phyloP scores from a whole-genome alignment of 2,113 vertebrate genomes.

The Plotosus lineatus region DNA sequence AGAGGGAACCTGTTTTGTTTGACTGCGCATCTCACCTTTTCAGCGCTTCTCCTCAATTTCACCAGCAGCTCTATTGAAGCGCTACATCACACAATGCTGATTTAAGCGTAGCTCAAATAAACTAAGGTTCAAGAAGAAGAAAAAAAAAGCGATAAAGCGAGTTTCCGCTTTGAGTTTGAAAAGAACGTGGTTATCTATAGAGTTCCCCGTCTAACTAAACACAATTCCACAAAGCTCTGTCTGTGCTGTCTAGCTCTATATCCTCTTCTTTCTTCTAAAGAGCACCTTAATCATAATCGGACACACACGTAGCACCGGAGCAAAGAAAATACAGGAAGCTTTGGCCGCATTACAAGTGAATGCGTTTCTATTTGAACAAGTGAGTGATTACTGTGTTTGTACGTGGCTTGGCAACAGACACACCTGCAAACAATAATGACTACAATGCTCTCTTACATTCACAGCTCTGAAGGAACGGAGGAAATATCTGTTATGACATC shows the following conservation, averaged over 20 bases:
- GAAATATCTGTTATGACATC: constrained; percentile 63
- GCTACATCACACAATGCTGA: constrained; percentile 38
- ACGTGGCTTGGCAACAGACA: constrained; percentile 65
- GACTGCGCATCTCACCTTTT: constrained; percentile 47
- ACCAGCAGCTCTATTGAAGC: constrained; percentile 51
- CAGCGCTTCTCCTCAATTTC: constrained; percentile 22
- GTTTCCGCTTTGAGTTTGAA: constrained; percentile 51
- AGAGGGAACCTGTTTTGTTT: constrained; percentile 56
- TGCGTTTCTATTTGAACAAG: constrained; percentile 58
- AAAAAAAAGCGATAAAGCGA: constrained; percentile 40
- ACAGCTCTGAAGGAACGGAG: constrained; percentile 62
- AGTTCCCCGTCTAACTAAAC: constrained; percentile 60
- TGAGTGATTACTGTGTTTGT: constrained; percentile 69
- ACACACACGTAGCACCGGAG: constrained; percentile 46
- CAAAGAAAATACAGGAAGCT: constrained; percentile 61
- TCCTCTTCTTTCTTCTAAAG: constrained; percentile 53
- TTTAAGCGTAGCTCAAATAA: constrained; percentile 43
- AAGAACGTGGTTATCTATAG: constrained; percentile 47
- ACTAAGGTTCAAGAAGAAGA: constrained; percentile 31
- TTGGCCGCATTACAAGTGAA: constrained; percentile 57
- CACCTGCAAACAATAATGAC: constrained; percentile 64
- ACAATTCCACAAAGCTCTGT: constrained; percentile 51
- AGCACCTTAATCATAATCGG: constrained; percentile 56
- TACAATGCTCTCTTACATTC: constrained; percentile 66
- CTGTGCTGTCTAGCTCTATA: constrained; percentile 52